A percentile compares a stretch with the other conserved stretches of the same genome.
These are phyloP conservation scores for Cerceris rybyensis DNA, from an alignment of 2,888 invertebrate genomes.

Conservation along the genomic window DNA sequence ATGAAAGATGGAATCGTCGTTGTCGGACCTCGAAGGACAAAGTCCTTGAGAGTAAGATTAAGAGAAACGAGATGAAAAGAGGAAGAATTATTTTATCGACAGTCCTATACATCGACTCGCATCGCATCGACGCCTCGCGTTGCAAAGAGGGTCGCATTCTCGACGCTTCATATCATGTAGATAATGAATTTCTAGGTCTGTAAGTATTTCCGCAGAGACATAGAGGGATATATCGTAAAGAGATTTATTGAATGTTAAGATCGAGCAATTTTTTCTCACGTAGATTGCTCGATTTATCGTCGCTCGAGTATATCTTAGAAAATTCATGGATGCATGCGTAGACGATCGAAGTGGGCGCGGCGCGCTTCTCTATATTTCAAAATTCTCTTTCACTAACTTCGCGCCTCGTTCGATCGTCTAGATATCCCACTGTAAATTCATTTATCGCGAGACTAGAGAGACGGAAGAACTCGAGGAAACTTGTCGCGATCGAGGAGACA, in stretches of 20 bases:
- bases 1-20: too few species aligned
- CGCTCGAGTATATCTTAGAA: not conserved
- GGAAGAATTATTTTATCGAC: slow-evolving; percentile 37
- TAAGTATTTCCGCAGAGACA: slow-evolving; percentile 36
- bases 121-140: slow-evolving; percentile 24
- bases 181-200: slow-evolving; percentile 40
- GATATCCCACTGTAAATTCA: too few species aligned
- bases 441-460: too few species aligned
- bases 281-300: not conserved
- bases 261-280: slow-evolving; percentile 22
- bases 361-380: too few species aligned
- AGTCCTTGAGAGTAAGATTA: not conserved
- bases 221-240: slow-evolving; percentile 15
- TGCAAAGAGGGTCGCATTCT: slow-evolving; percentile 21
- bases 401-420: too few species aligned
- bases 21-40: slow-evolving; percentile 1
- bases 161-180: slow-evolving; percentile 63
- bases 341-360: too few species aligned
- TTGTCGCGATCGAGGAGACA: too few species aligned
- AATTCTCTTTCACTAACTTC: too few species aligned
- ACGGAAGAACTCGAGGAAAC: too few species aligned
- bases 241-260: slow-evolving; percentile 51
- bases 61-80: slow-evolving; percentile 2
- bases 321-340: not conserved
- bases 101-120: not conserved